These are phyloP conservation scores for Proterorhinus semilunaris DNA, from an alignment of 2,113 vertebrate species.

Conservation along the genomic window DNA sequence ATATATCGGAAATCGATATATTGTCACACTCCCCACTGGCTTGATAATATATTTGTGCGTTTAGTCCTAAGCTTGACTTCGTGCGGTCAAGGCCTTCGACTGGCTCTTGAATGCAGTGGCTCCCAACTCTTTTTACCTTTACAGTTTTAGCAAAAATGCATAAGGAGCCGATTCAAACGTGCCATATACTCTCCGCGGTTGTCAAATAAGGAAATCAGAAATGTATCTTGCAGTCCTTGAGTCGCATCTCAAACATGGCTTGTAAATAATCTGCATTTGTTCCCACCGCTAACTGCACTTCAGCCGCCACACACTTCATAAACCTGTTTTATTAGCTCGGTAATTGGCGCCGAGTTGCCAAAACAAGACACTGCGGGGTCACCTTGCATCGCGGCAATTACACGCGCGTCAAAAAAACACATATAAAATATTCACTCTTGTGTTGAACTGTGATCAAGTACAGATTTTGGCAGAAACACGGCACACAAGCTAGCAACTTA, in stretches of 20 bases:
- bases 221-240: too few species aligned
- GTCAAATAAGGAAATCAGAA: too few species aligned
- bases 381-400: conserved; percentile 47
- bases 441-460: conserved; percentile 46
- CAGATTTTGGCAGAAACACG: conserved; percentile 55
- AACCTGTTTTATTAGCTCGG: conserved; percentile 34
- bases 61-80: too few species aligned
- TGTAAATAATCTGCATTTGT: conserved; percentile 7
- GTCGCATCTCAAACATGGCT: not conserved
- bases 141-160: too few species aligned
- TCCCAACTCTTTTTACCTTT: too few species aligned
- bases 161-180: too few species aligned
- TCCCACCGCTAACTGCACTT: conserved; percentile 21
- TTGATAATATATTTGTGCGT: too few species aligned
- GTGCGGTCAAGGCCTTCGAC: too few species aligned
- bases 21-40: too few species aligned
- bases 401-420: conserved; percentile 27
- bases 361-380: conserved; percentile 49
- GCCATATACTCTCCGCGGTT: too few species aligned
- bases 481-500: conserved; percentile 34
- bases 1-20: too few species aligned
- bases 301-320: conserved; percentile 16
- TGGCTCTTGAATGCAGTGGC: too few species aligned
- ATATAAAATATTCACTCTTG: conserved; percentile 37
- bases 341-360: conserved; percentile 32